Evolutionary conservation across 2,888 invertebrate genomes (phyloP), one percentile per base, ranked within the genome.

Genomic region (Oeneis ivallda): DNA sequence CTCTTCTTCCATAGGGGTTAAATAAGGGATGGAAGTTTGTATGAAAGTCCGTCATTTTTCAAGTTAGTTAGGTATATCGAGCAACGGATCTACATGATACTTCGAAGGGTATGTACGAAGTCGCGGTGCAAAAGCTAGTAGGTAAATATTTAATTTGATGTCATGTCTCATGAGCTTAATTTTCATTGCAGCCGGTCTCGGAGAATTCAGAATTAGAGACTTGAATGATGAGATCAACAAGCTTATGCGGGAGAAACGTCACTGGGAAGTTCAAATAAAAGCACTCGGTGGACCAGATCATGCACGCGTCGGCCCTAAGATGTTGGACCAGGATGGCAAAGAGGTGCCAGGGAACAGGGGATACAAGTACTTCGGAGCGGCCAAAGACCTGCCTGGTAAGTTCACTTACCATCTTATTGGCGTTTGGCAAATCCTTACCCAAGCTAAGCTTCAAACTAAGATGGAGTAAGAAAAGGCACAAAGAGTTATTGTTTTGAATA

Each of bases 151-250:
- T 26, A n/a, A 41, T 4, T 11, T 13, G 5, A 37, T 37, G 3
- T 8, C 7, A 9, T 37, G 9, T 8, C 9, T 37, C 37, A 37
- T 37, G 7, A 26, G 19, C 26, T 49, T 45, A n/a, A 5, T 17
- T 17, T 50, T 47, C 37, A 49, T 71, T 74, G 9, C 75, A 96
- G 97, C 99, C 72, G 99, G 99, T 66, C 93, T 99, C n/a, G 99
- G 99, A 3, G 99, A 99, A 88, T 99, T 99, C 84, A 95, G 99
- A 32, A 97, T 99, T 71, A 94, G 99, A 15, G 99, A 99, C 83
- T 91, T 99, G 26, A 99, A 99, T 84, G 99, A 99, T 89, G 99
- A 99, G 87, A 99, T 99, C 74, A 99, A 99, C 87, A 99, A 99
- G 87, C 85, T 99, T 71, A 93, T 99, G 67, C 93, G 99, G 56